phyloP scores from a whole-genome alignment of 2,113 vertebrate species.

The Toxotes chatareus region DNA sequence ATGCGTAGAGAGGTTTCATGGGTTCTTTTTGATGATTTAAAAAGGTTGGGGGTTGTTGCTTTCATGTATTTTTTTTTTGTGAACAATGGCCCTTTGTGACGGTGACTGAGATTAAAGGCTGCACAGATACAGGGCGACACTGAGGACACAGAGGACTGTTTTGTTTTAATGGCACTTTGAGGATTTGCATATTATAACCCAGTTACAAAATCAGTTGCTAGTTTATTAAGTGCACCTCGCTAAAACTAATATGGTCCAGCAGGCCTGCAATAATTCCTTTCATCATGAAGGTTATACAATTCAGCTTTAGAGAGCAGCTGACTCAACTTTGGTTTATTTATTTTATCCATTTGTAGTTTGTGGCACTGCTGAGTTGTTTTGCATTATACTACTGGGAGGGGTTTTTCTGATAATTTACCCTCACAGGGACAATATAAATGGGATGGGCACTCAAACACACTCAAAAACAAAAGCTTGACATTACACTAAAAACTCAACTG shows the following conservation, averaged over 20 bases:
- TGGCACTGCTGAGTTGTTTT: neutral
- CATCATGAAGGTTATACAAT: neutral
- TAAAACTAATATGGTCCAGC: neutral
- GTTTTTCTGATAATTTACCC: neutral
- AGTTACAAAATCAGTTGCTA: neutral
- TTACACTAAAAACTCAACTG: neutral
- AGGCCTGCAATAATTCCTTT: neutral
- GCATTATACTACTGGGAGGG: neutral
- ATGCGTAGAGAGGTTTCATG: neutral
- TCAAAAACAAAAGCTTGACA: neutral
- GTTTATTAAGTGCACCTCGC: neutral
- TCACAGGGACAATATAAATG: neutral
- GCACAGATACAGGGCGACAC: neutral
- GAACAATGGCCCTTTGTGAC: neutral
- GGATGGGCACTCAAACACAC: neutral
- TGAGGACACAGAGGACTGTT: neutral
- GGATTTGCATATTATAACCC: neutral
- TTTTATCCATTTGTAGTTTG: neutral
- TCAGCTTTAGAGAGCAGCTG: neutral
- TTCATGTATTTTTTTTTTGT: conserved; percentile 23
- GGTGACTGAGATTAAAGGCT: conserved; percentile 39
- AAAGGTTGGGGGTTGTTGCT: neutral
- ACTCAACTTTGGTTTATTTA: too few species aligned
- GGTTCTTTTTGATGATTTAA: conserved; percentile 9
- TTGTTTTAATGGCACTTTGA: neutral